phyloP scores from a whole-genome alignment of 2,797 vertebrate species.

The Syngnathus rostellatus region DNA sequence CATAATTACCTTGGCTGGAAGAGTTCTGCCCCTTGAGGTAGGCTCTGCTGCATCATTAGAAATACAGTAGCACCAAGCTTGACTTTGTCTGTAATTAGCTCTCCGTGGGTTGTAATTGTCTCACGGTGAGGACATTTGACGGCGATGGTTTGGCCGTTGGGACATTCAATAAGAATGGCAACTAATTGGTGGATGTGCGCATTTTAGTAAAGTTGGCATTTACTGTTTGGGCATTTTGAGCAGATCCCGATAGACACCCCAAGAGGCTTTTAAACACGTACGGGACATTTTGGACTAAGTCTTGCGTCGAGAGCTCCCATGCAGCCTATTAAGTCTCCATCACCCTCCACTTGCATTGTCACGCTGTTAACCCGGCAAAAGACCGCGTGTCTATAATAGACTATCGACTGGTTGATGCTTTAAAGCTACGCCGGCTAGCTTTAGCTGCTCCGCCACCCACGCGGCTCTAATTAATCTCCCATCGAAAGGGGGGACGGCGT shows the following conservation, averaged over 20 bases:
- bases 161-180: constrained; percentile 8
- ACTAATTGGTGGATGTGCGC: not conserved
- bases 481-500: constrained; percentile 33
- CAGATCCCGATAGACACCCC: not conserved
- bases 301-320: constrained; percentile 1
- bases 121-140: constrained; percentile 49
- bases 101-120: constrained; percentile 67
- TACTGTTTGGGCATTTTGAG: not conserved
- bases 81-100: constrained; percentile 64
- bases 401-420: constrained; percentile 28
- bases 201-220: not conserved
- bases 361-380: constrained; percentile 22
- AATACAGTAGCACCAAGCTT: constrained; percentile 36
- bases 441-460: constrained; percentile 17
- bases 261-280: not conserved
- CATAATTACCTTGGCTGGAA: constrained; percentile 64
- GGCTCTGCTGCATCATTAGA: constrained; percentile 50
- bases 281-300: not conserved
- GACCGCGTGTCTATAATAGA: constrained; percentile 22
- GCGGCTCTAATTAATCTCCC: constrained; percentile 36
- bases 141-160: constrained; percentile 32
- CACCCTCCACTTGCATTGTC: constrained; percentile 19
- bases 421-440: constrained; percentile 17
- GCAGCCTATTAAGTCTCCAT: constrained; percentile 12
- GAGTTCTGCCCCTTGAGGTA: constrained; percentile 47